A percentile compares a stretch with the other conserved stretches of the same genome.
Evolutionary conservation across 2,888 invertebrate species (phyloP).

Genomic region (Agriopis leucophaearia): DNA sequence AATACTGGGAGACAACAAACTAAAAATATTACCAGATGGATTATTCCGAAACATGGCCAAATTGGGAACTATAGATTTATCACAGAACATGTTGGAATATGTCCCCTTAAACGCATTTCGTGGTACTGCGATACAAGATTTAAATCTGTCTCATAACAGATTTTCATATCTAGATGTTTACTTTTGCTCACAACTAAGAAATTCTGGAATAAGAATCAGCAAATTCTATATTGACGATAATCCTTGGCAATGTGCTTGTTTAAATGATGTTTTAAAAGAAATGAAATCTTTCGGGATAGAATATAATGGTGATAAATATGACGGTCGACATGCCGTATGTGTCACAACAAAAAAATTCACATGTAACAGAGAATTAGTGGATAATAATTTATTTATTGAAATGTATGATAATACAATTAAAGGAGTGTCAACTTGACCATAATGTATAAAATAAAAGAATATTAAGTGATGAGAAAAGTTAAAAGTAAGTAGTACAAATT

Average conservation of each 20-base stretch:
- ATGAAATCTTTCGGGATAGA: conserved; percentile 61
- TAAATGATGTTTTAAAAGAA: conserved; percentile 67
- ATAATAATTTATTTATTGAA: conserved; percentile 59
- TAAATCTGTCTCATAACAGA: conserved; percentile 68
- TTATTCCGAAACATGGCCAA: conserved; percentile 62
- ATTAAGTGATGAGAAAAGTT: no score
- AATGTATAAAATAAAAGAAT: no score
- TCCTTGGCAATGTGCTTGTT: conserved; percentile 76
- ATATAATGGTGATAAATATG: conserved; percentile 63
- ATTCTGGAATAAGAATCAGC: conserved; percentile 62
- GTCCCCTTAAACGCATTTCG: conserved; percentile 68
- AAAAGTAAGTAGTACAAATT: no score
- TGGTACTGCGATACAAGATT: conserved; percentile 61
- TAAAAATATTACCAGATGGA: conserved; percentile 62
- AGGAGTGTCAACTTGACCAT: neutral
- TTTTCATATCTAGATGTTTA: conserved; percentile 70
- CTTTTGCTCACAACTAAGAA: conserved; percentile 68
- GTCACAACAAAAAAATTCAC: conserved; percentile 59
- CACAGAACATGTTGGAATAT: conserved; percentile 63
- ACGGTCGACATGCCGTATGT: conserved; percentile 67
- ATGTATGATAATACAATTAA: conserved; percentile 54
- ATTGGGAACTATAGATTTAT: conserved; percentile 63
- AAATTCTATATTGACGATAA: conserved; percentile 73
- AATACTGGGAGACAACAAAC: conserved; percentile 61
- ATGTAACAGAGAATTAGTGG: conserved; percentile 63